These are phyloP conservation scores for Chloroclystis v-ata DNA, from an alignment of 2,888 invertebrate species.

Conservation along the genomic window DNA sequence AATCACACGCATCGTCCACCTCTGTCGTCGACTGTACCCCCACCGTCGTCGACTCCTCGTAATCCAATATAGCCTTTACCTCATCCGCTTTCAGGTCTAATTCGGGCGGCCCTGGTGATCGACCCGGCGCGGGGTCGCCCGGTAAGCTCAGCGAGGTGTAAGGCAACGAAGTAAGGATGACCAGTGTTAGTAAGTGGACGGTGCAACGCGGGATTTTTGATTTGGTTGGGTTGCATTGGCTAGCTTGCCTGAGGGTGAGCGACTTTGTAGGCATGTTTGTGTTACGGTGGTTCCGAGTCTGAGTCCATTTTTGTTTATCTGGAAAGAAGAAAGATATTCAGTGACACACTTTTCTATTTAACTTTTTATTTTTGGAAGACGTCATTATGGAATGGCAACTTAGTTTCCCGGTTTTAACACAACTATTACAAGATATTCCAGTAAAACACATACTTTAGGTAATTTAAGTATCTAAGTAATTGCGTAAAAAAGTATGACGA, in stretches of 20 bases:
- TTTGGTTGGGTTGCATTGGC: slow-evolving; percentile 41
- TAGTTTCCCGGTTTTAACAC: no score
- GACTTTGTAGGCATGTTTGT: slow-evolving; percentile 34
- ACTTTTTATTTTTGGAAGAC: no score
- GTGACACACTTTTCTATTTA: no score
- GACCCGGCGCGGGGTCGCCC: slow-evolving; percentile 82
- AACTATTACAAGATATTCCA: no score
- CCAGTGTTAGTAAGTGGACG: slow-evolving; percentile 39
- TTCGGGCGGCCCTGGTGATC: slow-evolving; percentile 79
- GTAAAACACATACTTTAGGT: no score
- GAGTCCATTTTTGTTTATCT: slow-evolving; percentile 35
- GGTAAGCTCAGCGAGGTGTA: slow-evolving; percentile 65
- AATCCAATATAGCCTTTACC: slow-evolving; percentile 40
- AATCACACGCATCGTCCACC: slow-evolving; percentile 62
- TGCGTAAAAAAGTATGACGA: no score
- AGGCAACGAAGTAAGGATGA: slow-evolving; percentile 60
- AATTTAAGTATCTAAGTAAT: no score
- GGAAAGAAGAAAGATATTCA: slow-evolving; percentile 21
- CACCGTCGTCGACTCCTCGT: slow-evolving; percentile 48
- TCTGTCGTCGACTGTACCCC: slow-evolving; percentile 23
- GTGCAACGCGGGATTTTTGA: slow-evolving; percentile 48
- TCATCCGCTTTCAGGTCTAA: slow-evolving; percentile 35
- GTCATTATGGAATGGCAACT: no score
- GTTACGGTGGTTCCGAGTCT: slow-evolving; percentile 18
- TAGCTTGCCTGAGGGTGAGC: slow-evolving; percentile 20